A percentile compares a stretch with the other conserved stretches of the same genome.
Evolutionary conservation across 2,888 invertebrate genomes (phyloP).

Genomic region (Pachydiplax longipennis): DNA sequence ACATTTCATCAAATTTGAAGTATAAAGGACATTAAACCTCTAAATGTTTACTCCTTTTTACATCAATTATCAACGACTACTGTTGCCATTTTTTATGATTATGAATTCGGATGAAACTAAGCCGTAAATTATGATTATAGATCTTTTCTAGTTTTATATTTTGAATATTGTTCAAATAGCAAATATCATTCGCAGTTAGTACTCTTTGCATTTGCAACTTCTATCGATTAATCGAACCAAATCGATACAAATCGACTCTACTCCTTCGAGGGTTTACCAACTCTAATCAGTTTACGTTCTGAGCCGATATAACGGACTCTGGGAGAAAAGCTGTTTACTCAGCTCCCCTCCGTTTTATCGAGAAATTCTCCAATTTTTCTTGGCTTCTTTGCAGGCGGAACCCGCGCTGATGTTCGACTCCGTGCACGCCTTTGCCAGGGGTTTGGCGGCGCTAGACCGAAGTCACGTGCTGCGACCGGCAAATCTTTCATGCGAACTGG

Average conservation of each 20-base stretch:
- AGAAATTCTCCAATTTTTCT: background rate
- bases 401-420: constrained; percentile 87
- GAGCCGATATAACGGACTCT: background rate
- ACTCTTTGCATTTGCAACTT: background rate
- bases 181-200: too few relatives aligned
- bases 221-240: background rate
- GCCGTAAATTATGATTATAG: too few relatives aligned
- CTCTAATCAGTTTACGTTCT: background rate
- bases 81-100: too few relatives aligned
- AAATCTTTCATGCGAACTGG: constrained; percentile 84
- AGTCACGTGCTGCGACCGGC: constrained; percentile 73
- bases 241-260: background rate
- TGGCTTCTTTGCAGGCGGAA: constrained; percentile 71
- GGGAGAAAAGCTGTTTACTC: too few relatives aligned
- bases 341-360: background rate
- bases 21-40: too few relatives aligned
- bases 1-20: too few relatives aligned
- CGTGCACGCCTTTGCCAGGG: constrained; percentile 82
- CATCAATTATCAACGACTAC: too few relatives aligned
- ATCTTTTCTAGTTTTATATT: too few relatives aligned
- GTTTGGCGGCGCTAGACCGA: constrained; percentile 74
- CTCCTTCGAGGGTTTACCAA: background rate
- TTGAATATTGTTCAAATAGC: too few relatives aligned
- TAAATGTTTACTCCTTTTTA: too few relatives aligned
- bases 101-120: too few relatives aligned